A percentile compares a stretch with the other conserved stretches of the same genome.
Evolutionary conservation across 2,797 vertebrate genomes (phyloP).

Genomic region (Pangasius macronema): DNA sequence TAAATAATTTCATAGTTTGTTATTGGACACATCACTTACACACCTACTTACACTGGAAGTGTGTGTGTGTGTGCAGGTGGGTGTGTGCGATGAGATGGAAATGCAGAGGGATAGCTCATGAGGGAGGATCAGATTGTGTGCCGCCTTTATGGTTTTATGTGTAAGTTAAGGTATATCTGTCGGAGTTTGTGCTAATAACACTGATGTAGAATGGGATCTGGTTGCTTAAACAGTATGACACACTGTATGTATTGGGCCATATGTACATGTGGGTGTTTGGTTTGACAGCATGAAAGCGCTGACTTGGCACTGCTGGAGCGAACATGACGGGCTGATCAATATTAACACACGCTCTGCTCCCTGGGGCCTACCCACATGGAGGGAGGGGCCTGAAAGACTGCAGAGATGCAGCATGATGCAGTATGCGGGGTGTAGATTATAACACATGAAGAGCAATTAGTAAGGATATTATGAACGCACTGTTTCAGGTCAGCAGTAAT

Average conservation of each 20-base stretch:
- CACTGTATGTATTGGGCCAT: background rate
- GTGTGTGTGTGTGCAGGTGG: background rate
- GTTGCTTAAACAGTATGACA: background rate
- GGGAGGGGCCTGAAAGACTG: slow-evolving; percentile 34
- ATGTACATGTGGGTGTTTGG: background rate
- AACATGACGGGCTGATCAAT: slow-evolving; percentile 27
- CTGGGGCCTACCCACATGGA: slow-evolving; percentile 4
- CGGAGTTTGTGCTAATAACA: background rate
- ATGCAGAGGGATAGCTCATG: background rate
- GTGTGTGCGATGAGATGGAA: background rate
- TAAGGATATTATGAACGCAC: background rate
- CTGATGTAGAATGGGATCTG: background rate
- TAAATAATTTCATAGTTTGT: background rate
- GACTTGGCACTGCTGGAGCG: slow-evolving; percentile 2
- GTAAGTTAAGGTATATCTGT: background rate
- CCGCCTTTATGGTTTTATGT: background rate
- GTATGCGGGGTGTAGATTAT: background rate
- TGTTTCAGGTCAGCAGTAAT: background rate
- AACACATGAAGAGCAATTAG: background rate
- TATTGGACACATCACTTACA: background rate
- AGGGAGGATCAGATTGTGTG: background rate
- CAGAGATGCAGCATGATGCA: slow-evolving; percentile 40
- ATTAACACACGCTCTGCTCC: slow-evolving; percentile 14
- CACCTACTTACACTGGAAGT: background rate
- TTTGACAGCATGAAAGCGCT: slow-evolving; percentile 22